Base-by-base conservation (phyloP, 2,113 vertebrate species). In the Anolis sagrei region DNA sequence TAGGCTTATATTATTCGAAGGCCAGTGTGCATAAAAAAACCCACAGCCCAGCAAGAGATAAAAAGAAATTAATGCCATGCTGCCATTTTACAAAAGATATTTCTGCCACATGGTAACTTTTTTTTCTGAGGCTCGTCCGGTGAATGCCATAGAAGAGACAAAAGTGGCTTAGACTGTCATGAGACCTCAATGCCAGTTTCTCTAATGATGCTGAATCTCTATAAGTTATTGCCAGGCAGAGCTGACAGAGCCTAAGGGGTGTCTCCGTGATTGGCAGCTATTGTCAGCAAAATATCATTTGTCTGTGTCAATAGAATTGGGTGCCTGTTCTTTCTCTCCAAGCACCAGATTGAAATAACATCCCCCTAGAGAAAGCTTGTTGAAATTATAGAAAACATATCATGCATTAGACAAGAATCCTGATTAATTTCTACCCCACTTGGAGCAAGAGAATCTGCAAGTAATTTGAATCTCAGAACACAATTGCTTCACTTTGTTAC, bases 81-180 rank as follows among this genome's bases (percentile, higher is more conserved):
- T 69, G 16, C 23, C 48, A 58, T 78, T 70, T 78, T 70, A 44
- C 76, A 64, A 23, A 36, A 61, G n/a, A 36, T 51, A 66, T 75
- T 70, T 39, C 44, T 29, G 44, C 36, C 34, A n/a, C 10, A 14
- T 39, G 51, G 19, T 54, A 58, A 78, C 10, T 69, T 79, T 58
- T 18, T 74, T 73, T 72, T 88, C 72, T 39, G 68, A 79, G 70
- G 25, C 10, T 78, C 54, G 11, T 66, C 29, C 39, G 36, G 9
- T 27, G 64, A 68, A 75, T 51, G 44, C 58, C 66, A 61, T 25
- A 23, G 16, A 74, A 86, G 39, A 79, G 69, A 36, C 39, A 74
- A 49, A 86, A 36, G 58, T 86, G 39, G 44, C 73, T 79, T 80
- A 36, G 58, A 75, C n/a, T 74, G 79, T 86, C 84, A 86, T 81